phyloP scores from a whole-genome alignment of 1,140 invertebrate species.

The Chrysoperla carnea region DNA sequence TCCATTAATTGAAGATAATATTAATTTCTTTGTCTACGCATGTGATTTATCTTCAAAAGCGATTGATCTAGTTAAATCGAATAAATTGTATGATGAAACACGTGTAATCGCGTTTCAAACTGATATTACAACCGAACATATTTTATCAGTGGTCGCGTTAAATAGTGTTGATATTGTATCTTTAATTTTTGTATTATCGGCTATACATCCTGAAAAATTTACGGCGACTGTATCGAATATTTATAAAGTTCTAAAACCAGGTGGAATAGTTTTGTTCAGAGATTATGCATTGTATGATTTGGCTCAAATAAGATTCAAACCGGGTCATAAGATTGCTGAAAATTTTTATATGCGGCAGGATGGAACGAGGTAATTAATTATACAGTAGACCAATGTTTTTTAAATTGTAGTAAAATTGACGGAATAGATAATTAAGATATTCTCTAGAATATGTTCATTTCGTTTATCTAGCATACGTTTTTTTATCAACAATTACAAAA shows the following conservation, averaged over 20 bases:
- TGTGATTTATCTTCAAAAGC: slow-evolving; percentile 91
- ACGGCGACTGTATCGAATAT: slow-evolving; percentile 46
- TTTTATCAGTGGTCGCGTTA: slow-evolving; percentile 31
- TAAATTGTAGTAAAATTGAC: slow-evolving; percentile 10
- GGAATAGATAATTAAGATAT: slow-evolving; percentile 1
- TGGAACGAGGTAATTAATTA: slow-evolving; percentile 62
- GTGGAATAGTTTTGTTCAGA: slow-evolving; percentile 74
- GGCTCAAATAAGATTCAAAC: slow-evolving; percentile 86
- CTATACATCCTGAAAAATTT: slow-evolving; percentile 79
- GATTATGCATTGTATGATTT: slow-evolving; percentile 98
- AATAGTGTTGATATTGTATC: slow-evolving; percentile 64
- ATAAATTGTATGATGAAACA: slow-evolving; percentile 38
- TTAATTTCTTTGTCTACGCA: slow-evolving; percentile 61
- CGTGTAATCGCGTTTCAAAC: slow-evolving; percentile 60
- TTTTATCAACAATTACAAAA: no score
- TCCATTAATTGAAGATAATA: slow-evolving; percentile 69
- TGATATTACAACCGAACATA: slow-evolving; percentile 44
- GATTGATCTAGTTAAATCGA: slow-evolving; percentile 65
- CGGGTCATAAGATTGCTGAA: slow-evolving; percentile 81
- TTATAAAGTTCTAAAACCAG: slow-evolving; percentile 49
- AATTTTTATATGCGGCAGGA: slow-evolving; percentile 96
- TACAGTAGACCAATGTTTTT: slow-evolving; percentile 2
- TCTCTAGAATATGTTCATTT: slow-evolving; percentile 3
- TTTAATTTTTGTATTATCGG: slow-evolving; percentile 93
- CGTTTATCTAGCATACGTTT: neutral